Percentiles rank a stretch among this genome's conserved stretches.
phyloP scores from a whole-genome alignment of 1,140 invertebrate species.

The Oreohelix idahoensis region DNA sequence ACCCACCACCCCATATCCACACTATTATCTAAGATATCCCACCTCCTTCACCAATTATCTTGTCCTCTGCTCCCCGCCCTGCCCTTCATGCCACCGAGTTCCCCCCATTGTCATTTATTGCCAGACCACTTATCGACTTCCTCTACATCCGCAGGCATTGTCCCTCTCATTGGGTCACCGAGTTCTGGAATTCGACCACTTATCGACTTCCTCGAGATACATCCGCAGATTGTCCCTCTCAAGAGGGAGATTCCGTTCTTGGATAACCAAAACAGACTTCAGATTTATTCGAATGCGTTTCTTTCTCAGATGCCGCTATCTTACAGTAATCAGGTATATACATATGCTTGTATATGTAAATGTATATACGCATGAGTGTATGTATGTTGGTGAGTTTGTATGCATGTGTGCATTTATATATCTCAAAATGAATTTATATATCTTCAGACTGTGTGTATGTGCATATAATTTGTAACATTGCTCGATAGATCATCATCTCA shows the following conservation, averaged over 20 bases:
- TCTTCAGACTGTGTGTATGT: not conserved
- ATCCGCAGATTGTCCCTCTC: constrained; percentile 68
- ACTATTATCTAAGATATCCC: too few species aligned
- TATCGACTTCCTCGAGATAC: constrained; percentile 72
- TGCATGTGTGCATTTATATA: not conserved
- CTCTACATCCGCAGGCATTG: not conserved
- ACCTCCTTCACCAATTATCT: too few species aligned
- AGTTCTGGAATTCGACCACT: constrained; percentile 74
- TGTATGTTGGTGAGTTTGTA: constrained; percentile 4
- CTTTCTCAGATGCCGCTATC: not conserved
- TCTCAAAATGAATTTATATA: constrained; percentile 7
- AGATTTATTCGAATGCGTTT: constrained; percentile 17
- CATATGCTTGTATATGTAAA: not conserved
- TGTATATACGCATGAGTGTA: constrained; percentile 1
- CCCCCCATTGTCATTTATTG: too few species aligned
- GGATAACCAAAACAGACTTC: constrained; percentile 71
- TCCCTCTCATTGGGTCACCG: constrained; percentile 73
- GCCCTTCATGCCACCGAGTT: too few species aligned
- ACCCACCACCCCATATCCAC: too few species aligned
- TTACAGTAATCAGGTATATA: constrained; percentile 17
- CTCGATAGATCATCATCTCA: too few species aligned
- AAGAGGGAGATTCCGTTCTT: constrained; percentile 75
- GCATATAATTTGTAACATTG: too few species aligned
- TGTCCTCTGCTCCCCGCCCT: too few species aligned
- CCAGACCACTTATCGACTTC: too few species aligned